Evolutionary conservation across 92 coral and sea anemone species (phyloP).

Genomic region (Galaxea fascicularis): DNA sequence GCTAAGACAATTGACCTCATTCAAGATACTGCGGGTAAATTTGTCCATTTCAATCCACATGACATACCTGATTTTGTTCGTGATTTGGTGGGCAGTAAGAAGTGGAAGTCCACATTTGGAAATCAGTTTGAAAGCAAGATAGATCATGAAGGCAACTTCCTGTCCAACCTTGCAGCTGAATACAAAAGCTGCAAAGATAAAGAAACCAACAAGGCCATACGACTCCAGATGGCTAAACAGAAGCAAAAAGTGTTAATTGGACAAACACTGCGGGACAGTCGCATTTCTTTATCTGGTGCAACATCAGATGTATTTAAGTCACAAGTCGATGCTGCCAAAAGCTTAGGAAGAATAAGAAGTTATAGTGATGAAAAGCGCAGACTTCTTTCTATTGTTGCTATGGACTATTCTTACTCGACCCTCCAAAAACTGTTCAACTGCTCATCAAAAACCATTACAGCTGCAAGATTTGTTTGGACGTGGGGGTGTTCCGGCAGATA

Average conservation of each 20-base stretch:
- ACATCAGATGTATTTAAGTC: neutral
- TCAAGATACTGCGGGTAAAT: neutral
- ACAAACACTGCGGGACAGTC: neutral
- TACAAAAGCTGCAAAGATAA: neutral
- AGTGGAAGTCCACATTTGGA: too few relatives aligned
- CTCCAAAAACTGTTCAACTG: conserved; percentile 51
- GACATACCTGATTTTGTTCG: neutral
- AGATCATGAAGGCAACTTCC: too few relatives aligned
- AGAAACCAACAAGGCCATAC: neutral
- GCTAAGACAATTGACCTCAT: too few relatives aligned
- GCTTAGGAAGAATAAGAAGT: neutral
- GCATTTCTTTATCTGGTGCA: neutral
- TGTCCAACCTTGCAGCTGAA: neutral
- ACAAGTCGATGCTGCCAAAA: neutral
- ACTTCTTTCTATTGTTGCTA: conserved; percentile 55
- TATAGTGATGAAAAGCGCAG: conserved; percentile 49
- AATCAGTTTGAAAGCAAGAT: too few relatives aligned
- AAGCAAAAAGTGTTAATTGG: neutral
- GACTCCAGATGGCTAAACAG: neutral
- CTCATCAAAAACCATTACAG: conserved; percentile 46
- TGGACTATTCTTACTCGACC: conserved; percentile 20
- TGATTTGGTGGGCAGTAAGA: neutral
- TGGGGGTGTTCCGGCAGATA: conserved; percentile 32
- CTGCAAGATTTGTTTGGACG: too few relatives aligned
- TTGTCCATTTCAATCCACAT: neutral